These are phyloP conservation scores for Beroe ovata DNA, from an alignment of 37 sponge, comb jelly and placozoan genomes.

Conservation along the genomic window DNA sequence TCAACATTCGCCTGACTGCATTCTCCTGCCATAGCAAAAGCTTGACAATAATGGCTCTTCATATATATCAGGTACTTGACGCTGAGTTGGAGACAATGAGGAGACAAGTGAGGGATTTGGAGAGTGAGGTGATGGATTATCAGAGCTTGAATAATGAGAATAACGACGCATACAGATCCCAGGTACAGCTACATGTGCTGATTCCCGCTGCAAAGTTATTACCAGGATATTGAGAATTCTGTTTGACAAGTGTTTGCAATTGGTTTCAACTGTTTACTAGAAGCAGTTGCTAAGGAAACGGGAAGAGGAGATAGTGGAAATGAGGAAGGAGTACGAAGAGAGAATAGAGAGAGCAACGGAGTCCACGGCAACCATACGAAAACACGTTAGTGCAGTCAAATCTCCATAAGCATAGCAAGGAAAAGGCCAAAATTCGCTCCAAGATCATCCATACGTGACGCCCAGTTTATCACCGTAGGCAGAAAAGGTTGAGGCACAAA, in stretches of 20 bases:
- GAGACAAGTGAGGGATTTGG: slow-evolving; percentile 22
- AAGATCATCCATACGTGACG: too few species aligned
- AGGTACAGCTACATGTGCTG: slow-evolving; percentile 6
- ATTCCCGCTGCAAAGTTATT: too few species aligned
- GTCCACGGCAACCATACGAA: background rate
- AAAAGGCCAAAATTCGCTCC: too few species aligned
- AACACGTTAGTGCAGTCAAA: background rate
- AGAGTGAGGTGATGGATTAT: slow-evolving; percentile 44
- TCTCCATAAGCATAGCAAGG: too few species aligned
- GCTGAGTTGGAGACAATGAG: slow-evolving; percentile 1
- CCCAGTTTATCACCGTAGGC: too few species aligned
- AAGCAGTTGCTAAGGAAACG: slow-evolving; percentile 18
- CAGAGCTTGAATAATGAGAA: slow-evolving; percentile 31
- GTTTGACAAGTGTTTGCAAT: too few species aligned
- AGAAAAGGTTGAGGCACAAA: background rate
- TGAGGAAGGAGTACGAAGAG: slow-evolving; percentile 20
- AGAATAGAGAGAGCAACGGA: slow-evolving; percentile 13
- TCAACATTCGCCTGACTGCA: too few species aligned
- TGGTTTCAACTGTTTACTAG: too few species aligned
- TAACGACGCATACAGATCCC: slow-evolving; percentile 1
- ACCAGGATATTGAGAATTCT: too few species aligned
- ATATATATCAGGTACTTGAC: background rate
- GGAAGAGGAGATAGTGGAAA: slow-evolving; percentile 1
- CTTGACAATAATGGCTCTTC: too few species aligned
- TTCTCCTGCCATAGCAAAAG: too few species aligned